Evolutionary conservation across 2,113 vertebrate genomes (phyloP).

Genomic region (Rhinogobius similis): DNA sequence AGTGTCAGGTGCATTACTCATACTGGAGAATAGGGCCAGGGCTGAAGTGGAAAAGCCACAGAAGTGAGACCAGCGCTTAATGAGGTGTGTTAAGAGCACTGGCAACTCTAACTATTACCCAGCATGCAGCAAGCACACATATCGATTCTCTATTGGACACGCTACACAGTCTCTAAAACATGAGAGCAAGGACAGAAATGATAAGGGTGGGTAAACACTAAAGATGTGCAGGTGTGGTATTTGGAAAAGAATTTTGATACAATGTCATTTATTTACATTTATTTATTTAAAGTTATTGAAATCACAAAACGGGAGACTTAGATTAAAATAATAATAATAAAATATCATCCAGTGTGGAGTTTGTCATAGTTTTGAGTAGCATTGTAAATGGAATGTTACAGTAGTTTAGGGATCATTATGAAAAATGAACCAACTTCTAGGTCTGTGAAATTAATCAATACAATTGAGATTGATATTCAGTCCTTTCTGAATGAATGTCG

Average conservation of each 20-base stretch:
- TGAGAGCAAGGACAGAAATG: slow-evolving; percentile 5
- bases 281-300: too few species aligned
- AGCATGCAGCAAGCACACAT: slow-evolving; percentile 50
- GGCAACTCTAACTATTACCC: slow-evolving; percentile 61
- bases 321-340: too few species aligned
- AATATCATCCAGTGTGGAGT: neutral
- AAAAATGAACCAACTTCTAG: too few species aligned
- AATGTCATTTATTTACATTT: too few species aligned
- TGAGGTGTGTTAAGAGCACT: slow-evolving; percentile 63
- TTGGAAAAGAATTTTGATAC: too few species aligned
- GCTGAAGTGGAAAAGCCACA: slow-evolving; percentile 43
- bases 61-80: slow-evolving; percentile 58
- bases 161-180: slow-evolving; percentile 28
- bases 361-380: too few species aligned
- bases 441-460: too few species aligned
- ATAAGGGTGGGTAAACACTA: neutral
- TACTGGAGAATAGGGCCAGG: slow-evolving; percentile 37
- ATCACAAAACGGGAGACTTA: too few species aligned
- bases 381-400: too few species aligned
- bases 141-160: slow-evolving; percentile 69
- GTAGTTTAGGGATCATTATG: too few species aligned
- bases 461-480: too few species aligned
- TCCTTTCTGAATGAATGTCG: too few species aligned
- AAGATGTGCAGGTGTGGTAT: neutral
- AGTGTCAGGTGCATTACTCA: slow-evolving; percentile 65